Conservation (phyloP, 2,113 vertebrate species). For the Gobius niger region DNA sequence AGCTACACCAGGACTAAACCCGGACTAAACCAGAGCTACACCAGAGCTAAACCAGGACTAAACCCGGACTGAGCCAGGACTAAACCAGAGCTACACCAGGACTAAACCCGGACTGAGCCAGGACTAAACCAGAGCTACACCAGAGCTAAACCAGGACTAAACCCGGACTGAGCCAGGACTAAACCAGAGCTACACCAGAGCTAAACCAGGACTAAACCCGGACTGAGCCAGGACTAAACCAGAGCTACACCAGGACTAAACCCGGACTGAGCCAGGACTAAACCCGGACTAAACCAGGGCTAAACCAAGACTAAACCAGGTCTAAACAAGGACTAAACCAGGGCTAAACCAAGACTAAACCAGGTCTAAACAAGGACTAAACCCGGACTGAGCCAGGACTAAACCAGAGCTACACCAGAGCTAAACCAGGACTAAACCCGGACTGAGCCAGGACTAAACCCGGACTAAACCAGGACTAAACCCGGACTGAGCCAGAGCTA, state of each 20-base stretch:
- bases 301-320: background rate
- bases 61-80: conserved; percentile 23
- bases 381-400: too few relatives aligned
- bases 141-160: background rate
- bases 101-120: background rate
- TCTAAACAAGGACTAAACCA: background rate
- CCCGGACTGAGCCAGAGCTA: too few relatives aligned
- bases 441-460: background rate
- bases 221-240: conserved; percentile 54
- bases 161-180: conserved; percentile 45
- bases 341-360: too few relatives aligned
- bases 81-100: too few relatives aligned
- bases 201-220: background rate
- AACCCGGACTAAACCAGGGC: background rate
- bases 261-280: conserved; percentile 43
- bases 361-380: background rate
- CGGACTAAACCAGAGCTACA: background rate
- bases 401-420: background rate
- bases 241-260: background rate
- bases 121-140: background rate
- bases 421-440: background rate
- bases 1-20: conserved; percentile 66
- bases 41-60: background rate
- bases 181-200: too few relatives aligned
- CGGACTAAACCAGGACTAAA: background rate